Evolutionary conservation across 2,113 vertebrate genomes (phyloP).

Genomic region (Heterocephalus glaber): DNA sequence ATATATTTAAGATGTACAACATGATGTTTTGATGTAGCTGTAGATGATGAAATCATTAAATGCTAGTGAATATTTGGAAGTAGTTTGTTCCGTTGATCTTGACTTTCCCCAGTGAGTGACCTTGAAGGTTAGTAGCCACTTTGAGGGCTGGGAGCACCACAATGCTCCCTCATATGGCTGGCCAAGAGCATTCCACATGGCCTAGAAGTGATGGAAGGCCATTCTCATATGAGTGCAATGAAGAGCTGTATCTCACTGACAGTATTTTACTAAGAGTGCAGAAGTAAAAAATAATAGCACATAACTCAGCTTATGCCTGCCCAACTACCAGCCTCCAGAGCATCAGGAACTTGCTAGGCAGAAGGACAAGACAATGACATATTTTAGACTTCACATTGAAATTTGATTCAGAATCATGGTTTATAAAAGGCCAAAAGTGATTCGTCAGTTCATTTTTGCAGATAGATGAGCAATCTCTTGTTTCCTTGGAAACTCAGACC

Average conservation of each 20-base stretch:
- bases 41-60: neutral
- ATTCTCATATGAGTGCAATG: neutral
- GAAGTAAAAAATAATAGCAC: neutral
- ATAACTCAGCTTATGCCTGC: neutral
- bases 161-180: slow-evolving; percentile 50
- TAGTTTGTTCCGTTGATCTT: neutral
- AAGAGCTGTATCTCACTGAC: neutral
- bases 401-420: slow-evolving; percentile 71
- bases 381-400: slow-evolving; percentile 59
- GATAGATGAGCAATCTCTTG: slow-evolving; percentile 77
- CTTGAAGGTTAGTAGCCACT: slow-evolving; percentile 44
- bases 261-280: slow-evolving; percentile 6
- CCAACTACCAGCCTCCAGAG: neutral
- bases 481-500: slow-evolving; percentile 84
- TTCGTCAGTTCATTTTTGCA: slow-evolving; percentile 77
- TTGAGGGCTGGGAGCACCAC: neutral
- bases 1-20: neutral
- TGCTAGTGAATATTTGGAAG: neutral
- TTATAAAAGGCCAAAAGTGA: slow-evolving; percentile 60
- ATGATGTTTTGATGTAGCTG: neutral
- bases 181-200: neutral
- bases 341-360: neutral
- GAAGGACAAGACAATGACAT: slow-evolving; percentile 44
- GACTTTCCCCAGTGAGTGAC: neutral
- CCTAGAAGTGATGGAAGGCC: neutral